Evolutionary conservation across 2,797 vertebrate genomes (phyloP).

Genomic region (Gymnodraco acuticeps): DNA sequence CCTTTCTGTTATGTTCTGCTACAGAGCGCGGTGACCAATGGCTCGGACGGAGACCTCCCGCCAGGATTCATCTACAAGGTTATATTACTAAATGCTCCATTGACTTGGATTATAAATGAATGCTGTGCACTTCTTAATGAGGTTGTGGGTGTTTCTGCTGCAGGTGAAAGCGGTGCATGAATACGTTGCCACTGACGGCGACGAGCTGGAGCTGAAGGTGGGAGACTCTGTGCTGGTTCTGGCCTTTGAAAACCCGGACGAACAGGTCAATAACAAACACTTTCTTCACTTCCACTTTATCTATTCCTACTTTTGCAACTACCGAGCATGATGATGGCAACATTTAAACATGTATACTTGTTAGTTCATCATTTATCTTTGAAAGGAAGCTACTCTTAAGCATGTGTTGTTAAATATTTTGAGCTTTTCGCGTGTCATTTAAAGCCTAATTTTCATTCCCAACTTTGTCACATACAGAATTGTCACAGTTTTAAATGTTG

Average conservation of each 20-base stretch:
- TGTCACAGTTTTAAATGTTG: no score
- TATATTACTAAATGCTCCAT: neutral
- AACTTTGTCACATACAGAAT: no score
- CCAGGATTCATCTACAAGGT: conserved; percentile 93
- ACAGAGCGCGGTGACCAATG: conserved; percentile 89
- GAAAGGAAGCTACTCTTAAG: no score
- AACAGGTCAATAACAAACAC: conserved; percentile 86
- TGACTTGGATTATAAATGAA: neutral
- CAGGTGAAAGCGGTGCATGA: conserved; percentile 90
- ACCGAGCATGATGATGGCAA: no score
- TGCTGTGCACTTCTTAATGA: neutral
- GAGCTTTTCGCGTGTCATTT: no score
- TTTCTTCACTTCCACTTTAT: neutral
- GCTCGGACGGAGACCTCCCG: conserved; percentile 90
- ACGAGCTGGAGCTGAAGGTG: conserved; percentile 92
- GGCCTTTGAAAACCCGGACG: conserved; percentile 92
- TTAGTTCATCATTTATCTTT: no score
- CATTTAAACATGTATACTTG: neutral
- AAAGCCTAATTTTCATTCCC: no score
- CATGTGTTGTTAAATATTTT: no score
- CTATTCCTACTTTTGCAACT: neutral
- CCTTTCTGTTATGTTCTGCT: conserved; percentile 1
- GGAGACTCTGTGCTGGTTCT: conserved; percentile 93
- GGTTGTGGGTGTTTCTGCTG: neutral
- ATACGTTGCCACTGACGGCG: conserved; percentile 91